These are phyloP conservation scores for Rhinichthys osculus DNA, from an alignment of 2,797 vertebrate genomes.

Conservation along the genomic window DNA sequence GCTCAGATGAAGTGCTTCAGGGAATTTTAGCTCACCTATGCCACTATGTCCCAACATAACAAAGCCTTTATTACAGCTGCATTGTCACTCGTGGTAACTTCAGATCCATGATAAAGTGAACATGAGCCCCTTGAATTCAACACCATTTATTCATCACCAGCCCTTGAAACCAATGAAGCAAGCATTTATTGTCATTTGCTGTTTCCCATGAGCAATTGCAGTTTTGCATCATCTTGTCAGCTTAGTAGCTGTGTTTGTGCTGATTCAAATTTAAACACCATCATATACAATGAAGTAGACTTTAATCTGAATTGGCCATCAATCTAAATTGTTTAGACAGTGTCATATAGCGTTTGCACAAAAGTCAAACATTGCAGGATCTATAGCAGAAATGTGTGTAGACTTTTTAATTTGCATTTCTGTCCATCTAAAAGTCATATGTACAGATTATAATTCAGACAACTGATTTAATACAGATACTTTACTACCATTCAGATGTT, in stretches of 20 bases:
- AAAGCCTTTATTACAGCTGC: slow-evolving; percentile 14
- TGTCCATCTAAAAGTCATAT: not conserved
- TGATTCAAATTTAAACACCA: slow-evolving; percentile 2
- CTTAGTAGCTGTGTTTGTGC: not conserved
- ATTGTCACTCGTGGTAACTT: slow-evolving; percentile 33
- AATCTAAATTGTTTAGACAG: not conserved
- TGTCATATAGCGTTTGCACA: not conserved
- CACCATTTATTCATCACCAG: slow-evolving; percentile 15
- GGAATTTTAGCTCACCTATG: slow-evolving; percentile 35
- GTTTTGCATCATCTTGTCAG: slow-evolving; percentile 1
- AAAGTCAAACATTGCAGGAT: not conserved
- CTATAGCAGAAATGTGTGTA: not conserved
- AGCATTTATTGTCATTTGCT: not conserved
- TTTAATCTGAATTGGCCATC: not conserved
- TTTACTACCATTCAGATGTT: not conserved
- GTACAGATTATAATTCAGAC: not conserved
- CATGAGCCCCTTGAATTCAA: slow-evolving; percentile 27
- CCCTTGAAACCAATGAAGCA: not conserved
- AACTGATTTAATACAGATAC: not conserved
- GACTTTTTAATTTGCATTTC: not conserved
- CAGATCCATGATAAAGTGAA: slow-evolving; percentile 24
- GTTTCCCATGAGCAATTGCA: slow-evolving; percentile 8
- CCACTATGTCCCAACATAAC: not conserved
- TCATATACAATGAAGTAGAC: not conserved
- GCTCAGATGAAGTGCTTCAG: not conserved